Evolutionary conservation across 2,797 vertebrate species (phyloP).

Genomic region (Coendou prehensilis): DNA sequence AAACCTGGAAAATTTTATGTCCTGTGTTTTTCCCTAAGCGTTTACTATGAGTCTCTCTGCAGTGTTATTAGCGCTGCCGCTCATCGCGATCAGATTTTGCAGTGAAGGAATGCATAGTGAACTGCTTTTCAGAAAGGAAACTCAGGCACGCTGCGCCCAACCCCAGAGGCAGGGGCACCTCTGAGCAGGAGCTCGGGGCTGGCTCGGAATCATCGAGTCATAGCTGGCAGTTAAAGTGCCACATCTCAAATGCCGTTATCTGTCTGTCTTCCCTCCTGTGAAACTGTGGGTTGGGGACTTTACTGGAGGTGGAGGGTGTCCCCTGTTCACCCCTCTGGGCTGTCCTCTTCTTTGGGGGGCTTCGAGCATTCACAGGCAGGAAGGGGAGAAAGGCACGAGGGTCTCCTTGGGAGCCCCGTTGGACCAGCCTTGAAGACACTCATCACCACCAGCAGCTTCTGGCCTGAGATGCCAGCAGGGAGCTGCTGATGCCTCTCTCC

Average conservation of each 20-base stretch:
- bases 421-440: rapidly evolving
- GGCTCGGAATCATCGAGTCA: rapidly evolving
- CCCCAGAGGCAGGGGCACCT: background rate
- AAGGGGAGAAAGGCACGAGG: background rate
- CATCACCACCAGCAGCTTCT: too few species aligned
- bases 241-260: rapidly evolving
- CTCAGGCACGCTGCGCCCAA: rapidly evolving
- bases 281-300: background rate
- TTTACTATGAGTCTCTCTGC: background rate
- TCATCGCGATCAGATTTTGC: background rate
- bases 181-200: rapidly evolving
- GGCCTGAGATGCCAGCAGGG: rapidly evolving
- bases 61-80: rapidly evolving
- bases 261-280: rapidly evolving
- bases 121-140: background rate
- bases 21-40: too few species aligned
- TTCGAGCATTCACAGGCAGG: background rate
- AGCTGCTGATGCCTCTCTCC: too few species aligned
- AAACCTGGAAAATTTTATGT: background rate
- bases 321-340: rapidly evolving
- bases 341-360: rapidly evolving
- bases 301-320: too few species aligned
- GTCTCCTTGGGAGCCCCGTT: too few species aligned
- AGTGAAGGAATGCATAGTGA: background rate
- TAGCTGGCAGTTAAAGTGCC: rapidly evolving